Base-by-base conservation (phyloP, 2,113 vertebrate species). In the Prunella fulvescens region DNA sequence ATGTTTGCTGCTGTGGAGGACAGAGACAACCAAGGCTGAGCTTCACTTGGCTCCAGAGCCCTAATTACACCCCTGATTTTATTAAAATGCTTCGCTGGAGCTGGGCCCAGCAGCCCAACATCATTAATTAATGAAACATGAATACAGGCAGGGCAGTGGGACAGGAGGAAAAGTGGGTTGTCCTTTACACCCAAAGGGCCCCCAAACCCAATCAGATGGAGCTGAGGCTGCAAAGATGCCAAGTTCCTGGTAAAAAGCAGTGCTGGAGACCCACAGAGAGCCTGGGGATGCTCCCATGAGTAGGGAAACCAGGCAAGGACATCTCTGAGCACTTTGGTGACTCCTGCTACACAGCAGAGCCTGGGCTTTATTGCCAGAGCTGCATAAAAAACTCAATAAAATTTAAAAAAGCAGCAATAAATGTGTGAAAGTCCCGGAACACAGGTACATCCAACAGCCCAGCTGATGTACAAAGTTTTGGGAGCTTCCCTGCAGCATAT, bases 401-500 rank as follows among this genome's bases (percentile, higher is more conserved):
- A 60, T 19, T 26, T 3, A 1, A 64, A 64, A 47, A 42, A 0
- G 14, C 10, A 42, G 1, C 13, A 64, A 7, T 8, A 53, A 45
- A 45, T 9, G 8, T 2, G 0, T 19, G 28, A n/a, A 65, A 80
- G 8, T 29, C 26, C 3, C 3, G 0, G 33, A 42, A 17, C 14
- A 18, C 31, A 19, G 3, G 0, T 4, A 3, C 5, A 7, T 25
- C 24, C 6, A 2, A 19, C 19, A 42, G 18, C 69, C 18, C 23
- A 7, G 67, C 5, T n/a, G 39, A 9, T 1, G 19, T 4, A 1
- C 8, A 19, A 56, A 88, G 17, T 12, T 47, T 16, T 40, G 13
- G 66, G 50, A 69, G 17, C 12, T 48, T 67, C 35, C 56, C 56
- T 22, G n/a, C 10, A 9, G 5, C 3, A 6, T 31, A 57, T n/a